These are phyloP conservation scores for Sebastes minor DNA, from an alignment of 2,797 vertebrate species.

Conservation along the genomic window DNA sequence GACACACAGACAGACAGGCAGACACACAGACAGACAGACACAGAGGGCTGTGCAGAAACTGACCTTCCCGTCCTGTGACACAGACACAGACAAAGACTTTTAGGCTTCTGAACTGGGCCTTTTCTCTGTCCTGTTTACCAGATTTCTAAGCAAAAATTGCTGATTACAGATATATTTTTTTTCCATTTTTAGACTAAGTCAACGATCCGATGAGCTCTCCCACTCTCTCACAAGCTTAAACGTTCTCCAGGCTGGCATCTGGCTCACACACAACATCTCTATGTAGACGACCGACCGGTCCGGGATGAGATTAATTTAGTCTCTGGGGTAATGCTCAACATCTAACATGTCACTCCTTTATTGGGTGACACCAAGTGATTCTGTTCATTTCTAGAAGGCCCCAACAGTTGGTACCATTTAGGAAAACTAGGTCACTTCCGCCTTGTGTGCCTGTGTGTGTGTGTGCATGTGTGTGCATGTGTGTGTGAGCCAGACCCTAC, in stretches of 20 bases:
- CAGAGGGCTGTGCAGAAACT: constrained; percentile 31
- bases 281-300: constrained; percentile 1
- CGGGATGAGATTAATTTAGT: constrained; percentile 36
- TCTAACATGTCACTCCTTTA: constrained; percentile 48
- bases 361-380: constrained; percentile 61
- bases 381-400: constrained; percentile 60
- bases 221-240: constrained; percentile 3
- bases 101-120: constrained; percentile 16
- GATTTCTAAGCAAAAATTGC: constrained; percentile 18
- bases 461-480: constrained; percentile 24
- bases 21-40: constrained; percentile 57
- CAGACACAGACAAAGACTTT: constrained; percentile 41
- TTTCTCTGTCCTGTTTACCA: constrained; percentile 6
- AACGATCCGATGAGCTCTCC: constrained; percentile 3
- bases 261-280: constrained; percentile 25
- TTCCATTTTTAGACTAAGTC: constrained; percentile 5
- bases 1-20: constrained; percentile 64
- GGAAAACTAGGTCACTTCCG: constrained; percentile 81
- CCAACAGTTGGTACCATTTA: constrained; percentile 81
- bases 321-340: constrained; percentile 17
- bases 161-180: constrained; percentile 9
- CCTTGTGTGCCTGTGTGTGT: constrained; percentile 57
- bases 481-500: constrained; percentile 46
- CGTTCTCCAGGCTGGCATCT: constrained; percentile 28
- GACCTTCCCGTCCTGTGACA: constrained; percentile 23